Evolutionary conservation across 2,113 vertebrate species (phyloP).

Genomic region (Pelvicachromis taeniatus): DNA sequence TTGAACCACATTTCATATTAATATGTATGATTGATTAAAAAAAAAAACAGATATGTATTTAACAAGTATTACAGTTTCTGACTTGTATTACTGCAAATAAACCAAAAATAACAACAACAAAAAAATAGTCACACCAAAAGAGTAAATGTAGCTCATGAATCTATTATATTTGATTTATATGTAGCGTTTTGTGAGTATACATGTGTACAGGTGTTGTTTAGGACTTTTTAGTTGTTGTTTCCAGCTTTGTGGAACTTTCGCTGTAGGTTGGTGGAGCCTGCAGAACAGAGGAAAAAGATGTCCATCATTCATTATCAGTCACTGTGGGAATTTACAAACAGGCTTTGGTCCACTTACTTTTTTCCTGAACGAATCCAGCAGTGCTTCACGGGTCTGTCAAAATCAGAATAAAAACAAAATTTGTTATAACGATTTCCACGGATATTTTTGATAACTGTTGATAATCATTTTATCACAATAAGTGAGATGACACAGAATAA

Average conservation of each 20-base stretch:
- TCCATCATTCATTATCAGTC: not conserved
- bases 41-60: rapidly evolving
- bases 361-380: not conserved
- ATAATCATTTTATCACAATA: rapidly evolving
- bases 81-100: not conserved
- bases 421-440: rapidly evolving
- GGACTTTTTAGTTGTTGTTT: not conserved
- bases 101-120: not conserved
- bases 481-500: rapidly evolving
- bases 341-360: slow-evolving; percentile 34
- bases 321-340: not conserved
- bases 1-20: not conserved
- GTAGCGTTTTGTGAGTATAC: not conserved
- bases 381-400: slow-evolving; percentile 58
- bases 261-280: not conserved
- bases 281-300: not conserved
- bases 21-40: not conserved
- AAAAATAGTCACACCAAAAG: not conserved
- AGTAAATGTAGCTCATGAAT: not conserved
- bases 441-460: not conserved
- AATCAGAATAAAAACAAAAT: not conserved
- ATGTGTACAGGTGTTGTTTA: not conserved
- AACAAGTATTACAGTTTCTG: rapidly evolving
- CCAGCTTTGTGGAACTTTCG: not conserved
- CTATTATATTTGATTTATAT: rapidly evolving